Evolutionary conservation across 2,888 invertebrate genomes (phyloP).

Genomic region (Eudemis profundana): DNA sequence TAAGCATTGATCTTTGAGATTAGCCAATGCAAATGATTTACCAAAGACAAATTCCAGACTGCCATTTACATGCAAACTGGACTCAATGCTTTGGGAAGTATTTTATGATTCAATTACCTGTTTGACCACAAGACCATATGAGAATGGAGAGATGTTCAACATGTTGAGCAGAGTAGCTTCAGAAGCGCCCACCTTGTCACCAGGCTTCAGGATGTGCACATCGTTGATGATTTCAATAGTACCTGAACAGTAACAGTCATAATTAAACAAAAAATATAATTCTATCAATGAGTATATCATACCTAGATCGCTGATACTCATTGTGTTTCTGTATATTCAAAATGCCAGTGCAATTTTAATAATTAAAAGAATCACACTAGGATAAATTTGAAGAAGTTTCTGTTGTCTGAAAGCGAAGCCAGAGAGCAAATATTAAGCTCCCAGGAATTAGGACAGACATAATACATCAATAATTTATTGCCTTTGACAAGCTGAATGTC

Average conservation of each 20-base stretch:
- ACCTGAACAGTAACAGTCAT: slow-evolving; percentile 61
- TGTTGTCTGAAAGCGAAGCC: slow-evolving; percentile 77
- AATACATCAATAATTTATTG: slow-evolving; percentile 4
- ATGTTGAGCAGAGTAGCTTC: slow-evolving; percentile 99
- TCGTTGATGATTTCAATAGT: slow-evolving; percentile 99
- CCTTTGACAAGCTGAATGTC: neutral
- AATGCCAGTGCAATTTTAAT: slow-evolving; percentile 72
- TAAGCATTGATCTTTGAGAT: slow-evolving; percentile 49
- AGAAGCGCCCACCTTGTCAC: slow-evolving; percentile 99
- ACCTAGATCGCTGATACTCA: no score
- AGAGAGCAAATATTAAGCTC: slow-evolving; percentile 54
- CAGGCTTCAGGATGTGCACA: slow-evolving; percentile 96
- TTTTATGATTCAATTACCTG: slow-evolving; percentile 79
- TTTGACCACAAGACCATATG: slow-evolving; percentile 97
- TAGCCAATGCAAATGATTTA: slow-evolving; percentile 59
- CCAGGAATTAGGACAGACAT: slow-evolving; percentile 69
- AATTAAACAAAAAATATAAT: slow-evolving; percentile 6
- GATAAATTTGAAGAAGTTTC: slow-evolving; percentile 70
- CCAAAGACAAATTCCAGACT: slow-evolving; percentile 83
- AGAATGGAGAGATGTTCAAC: slow-evolving; percentile 99
- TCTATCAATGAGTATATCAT: neutral
- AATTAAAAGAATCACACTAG: slow-evolving; percentile 63
- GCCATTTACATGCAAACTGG: slow-evolving; percentile 66
- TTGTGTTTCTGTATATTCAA: slow-evolving; percentile 67
- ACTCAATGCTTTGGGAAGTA: slow-evolving; percentile 80